These are phyloP conservation scores for Psittacula cyanocephala DNA, from an alignment of 2,113 vertebrate genomes.

Conservation along the genomic window DNA sequence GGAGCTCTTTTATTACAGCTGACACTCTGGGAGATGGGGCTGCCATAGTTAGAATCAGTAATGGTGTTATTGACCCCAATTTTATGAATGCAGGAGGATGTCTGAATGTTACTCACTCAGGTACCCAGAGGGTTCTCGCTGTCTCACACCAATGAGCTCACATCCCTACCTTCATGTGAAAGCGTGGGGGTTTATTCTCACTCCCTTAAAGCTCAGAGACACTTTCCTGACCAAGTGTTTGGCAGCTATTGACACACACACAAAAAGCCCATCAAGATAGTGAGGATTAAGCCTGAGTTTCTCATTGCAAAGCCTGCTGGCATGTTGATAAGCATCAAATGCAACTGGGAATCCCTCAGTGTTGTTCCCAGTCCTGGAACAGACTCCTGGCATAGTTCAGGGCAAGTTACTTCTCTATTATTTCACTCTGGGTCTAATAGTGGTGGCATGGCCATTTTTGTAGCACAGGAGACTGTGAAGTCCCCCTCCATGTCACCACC, in stretches of 20 bases:
- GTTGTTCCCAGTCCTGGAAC: background rate
- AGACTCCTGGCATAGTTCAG: background rate
- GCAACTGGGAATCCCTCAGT: background rate
- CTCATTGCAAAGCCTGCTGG: background rate
- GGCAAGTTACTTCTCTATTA: background rate
- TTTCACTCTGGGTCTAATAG: rapidly evolving
- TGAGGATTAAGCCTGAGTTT: background rate
- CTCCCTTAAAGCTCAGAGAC: background rate
- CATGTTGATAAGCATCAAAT: background rate
- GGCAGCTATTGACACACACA: background rate
- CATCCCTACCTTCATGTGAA: background rate
- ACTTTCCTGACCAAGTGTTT: background rate
- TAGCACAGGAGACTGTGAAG: background rate
- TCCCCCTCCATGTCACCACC: background rate
- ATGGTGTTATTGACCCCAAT: conserved; percentile 53
- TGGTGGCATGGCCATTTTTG: background rate
- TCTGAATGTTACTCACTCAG: background rate
- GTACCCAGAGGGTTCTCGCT: background rate
- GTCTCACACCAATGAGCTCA: background rate
- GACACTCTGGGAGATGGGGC: conserved; percentile 29
- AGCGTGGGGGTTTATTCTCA: background rate
- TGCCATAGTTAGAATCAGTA: conserved; percentile 4
- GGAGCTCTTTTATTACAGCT: conserved; percentile 47
- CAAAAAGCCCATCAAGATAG: background rate
- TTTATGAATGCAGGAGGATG: background rate